Evolutionary conservation across 2,888 invertebrate species (phyloP).

Genomic region (Muschampia staudingeri): DNA sequence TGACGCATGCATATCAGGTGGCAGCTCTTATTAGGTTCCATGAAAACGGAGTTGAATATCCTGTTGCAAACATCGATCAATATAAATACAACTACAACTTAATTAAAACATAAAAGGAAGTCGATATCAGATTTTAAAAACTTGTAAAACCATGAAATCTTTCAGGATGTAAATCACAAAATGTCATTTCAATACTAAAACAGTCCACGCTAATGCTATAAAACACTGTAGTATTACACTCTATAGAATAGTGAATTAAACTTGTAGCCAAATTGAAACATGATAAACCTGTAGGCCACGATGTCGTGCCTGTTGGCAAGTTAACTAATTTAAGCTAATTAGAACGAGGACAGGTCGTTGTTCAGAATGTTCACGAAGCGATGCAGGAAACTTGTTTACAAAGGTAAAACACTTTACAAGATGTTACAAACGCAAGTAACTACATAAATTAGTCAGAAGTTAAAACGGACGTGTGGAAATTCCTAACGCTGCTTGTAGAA

Average conservation of each 20-base stretch:
- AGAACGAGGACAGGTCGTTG: constrained; percentile 49
- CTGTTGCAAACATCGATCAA: constrained; percentile 21
- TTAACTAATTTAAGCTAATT: constrained; percentile 49
- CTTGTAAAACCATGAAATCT: neutral
- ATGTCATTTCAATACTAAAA: neutral
- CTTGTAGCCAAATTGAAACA: constrained; percentile 30
- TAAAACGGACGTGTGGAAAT: neutral
- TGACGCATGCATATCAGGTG: constrained; percentile 79
- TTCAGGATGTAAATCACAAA: neutral
- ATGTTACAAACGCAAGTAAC: constrained; percentile 34
- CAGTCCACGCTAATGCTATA: neutral
- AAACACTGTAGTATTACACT: neutral
- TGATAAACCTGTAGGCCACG: constrained; percentile 38
- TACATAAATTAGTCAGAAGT: constrained; percentile 35
- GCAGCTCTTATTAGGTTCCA: constrained; percentile 62
- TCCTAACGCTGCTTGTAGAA: neutral
- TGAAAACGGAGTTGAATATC: constrained; percentile 37
- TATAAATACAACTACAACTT: neutral
- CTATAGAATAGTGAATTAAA: neutral
- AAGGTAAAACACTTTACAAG: constrained; percentile 46
- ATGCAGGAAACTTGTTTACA: constrained; percentile 49
- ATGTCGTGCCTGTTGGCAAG: constrained; percentile 37
- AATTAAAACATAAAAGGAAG: neutral
- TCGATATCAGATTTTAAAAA: neutral
- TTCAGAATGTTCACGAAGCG: constrained; percentile 48